Percentiles rank a stretch among this genome's conserved stretches.
Evolutionary conservation across 2,888 invertebrate genomes (phyloP).

Genomic region (Antheraea yamamai): DNA sequence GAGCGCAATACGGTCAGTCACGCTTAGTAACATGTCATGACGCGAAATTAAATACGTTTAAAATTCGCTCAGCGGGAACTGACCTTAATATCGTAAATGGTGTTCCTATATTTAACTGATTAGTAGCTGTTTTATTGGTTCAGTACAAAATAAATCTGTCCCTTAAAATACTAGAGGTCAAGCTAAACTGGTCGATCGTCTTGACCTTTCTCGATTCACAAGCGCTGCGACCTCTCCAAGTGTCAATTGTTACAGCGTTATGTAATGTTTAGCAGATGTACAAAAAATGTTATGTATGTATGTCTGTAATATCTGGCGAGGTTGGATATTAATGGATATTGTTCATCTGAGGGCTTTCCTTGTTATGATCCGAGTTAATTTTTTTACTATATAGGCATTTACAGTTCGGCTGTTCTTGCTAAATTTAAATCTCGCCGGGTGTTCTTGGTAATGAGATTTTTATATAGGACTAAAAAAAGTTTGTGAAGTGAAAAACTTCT

Average conservation of each 20-base stretch:
- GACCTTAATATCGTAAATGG: neutral
- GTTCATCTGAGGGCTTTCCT: neutral
- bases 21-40: no score
- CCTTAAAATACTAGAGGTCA: slow-evolving; percentile 25
- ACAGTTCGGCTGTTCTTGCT: no score
- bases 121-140: neutral
- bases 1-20: no score
- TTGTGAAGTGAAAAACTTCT: no score
- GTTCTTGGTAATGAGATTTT: no score
- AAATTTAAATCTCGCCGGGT: no score
- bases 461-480: no score
- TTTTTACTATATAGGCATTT: no score
- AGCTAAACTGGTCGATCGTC: slow-evolving; percentile 26
- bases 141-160: neutral
- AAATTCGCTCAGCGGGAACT: no score
- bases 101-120: neutral
- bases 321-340: slow-evolving; percentile 10
- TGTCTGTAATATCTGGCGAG: slow-evolving; percentile 16
- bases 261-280: slow-evolving; percentile 50
- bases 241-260: slow-evolving; percentile 43
- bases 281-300: slow-evolving; percentile 27
- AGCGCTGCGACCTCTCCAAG: slow-evolving; percentile 29
- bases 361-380: neutral
- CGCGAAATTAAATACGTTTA: no score
- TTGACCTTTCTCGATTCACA: slow-evolving; percentile 32